These are phyloP conservation scores for Apotomis betuletana DNA, from an alignment of 2,888 invertebrate genomes.

Conservation along the genomic window DNA sequence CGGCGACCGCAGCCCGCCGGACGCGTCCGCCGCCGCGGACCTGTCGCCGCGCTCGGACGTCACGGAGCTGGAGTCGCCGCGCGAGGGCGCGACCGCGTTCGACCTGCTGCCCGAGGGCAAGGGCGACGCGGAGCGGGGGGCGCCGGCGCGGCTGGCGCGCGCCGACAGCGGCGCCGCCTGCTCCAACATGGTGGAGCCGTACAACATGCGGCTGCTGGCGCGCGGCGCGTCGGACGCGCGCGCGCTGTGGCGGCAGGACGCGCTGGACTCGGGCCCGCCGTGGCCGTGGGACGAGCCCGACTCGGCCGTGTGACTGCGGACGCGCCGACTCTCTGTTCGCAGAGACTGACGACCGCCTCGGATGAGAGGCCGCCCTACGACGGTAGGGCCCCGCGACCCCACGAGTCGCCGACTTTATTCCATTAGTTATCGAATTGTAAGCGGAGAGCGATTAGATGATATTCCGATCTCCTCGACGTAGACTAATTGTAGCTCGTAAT, in stretches of 20 bases:
- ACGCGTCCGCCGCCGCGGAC: constrained; percentile 56
- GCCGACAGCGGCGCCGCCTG: constrained; percentile 64
- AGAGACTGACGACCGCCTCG: constrained; percentile 21
- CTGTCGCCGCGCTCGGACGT: constrained; percentile 74
- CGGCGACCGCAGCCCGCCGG: constrained; percentile 52
- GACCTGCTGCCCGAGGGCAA: constrained; percentile 46
- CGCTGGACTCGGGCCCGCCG: constrained; percentile 74
- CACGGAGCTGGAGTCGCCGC: constrained; percentile 72
- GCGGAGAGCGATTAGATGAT: constrained; percentile 3
- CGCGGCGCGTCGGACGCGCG: constrained; percentile 67
- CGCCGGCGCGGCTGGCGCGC: constrained; percentile 48
- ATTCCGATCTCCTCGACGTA: constrained; percentile 13
- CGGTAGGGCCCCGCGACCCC: neutral
- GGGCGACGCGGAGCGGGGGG: constrained; percentile 45
- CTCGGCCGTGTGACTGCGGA: constrained; percentile 71
- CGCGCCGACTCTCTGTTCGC: neutral
- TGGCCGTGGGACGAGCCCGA: constrained; percentile 81
- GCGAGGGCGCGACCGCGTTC: constrained; percentile 50
- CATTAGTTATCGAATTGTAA: constrained; percentile 20
- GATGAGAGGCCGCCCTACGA: neutral
- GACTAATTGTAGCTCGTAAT: constrained; percentile 10
- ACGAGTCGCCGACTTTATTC: constrained; percentile 14
- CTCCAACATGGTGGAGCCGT: constrained; percentile 73
- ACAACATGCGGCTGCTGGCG: constrained; percentile 74
- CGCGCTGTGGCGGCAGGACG: constrained; percentile 79